Percentiles rank a stretch among this genome's conserved stretches.
These are phyloP conservation scores for Platysteira castanea DNA, from an alignment of 2,113 vertebrate genomes.

Conservation along the genomic window DNA sequence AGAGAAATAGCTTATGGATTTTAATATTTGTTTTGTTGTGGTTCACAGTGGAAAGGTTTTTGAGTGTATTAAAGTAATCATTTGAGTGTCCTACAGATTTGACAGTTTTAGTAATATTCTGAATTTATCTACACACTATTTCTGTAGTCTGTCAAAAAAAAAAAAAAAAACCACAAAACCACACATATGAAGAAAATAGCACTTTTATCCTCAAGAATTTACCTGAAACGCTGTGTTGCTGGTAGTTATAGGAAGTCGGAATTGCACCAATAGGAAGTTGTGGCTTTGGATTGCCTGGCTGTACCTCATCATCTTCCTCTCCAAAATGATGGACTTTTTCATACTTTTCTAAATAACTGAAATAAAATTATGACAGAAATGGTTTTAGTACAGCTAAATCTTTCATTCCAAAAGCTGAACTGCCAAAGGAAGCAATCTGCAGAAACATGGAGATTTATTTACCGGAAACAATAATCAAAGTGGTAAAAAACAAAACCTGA, in stretches of 20 bases:
- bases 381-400: background rate
- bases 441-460: background rate
- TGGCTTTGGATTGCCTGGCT: slow-evolving; percentile 94
- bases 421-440: background rate
- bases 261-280: slow-evolving; percentile 98
- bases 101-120: background rate
- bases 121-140: background rate
- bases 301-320: slow-evolving; percentile 96
- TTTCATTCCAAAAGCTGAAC: background rate
- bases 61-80: background rate
- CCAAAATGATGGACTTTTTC: slow-evolving; percentile 99
- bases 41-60: background rate
- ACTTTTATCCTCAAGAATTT: slow-evolving; percentile 31
- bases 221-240: slow-evolving; percentile 99
- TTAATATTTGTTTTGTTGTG: background rate
- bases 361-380: background rate
- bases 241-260: slow-evolving; percentile 98
- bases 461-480: background rate
- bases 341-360: slow-evolving; percentile 98
- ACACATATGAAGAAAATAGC: background rate
- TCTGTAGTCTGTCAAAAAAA: background rate
- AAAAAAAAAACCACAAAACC: no score
- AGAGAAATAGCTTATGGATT: background rate
- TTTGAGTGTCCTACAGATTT: background rate
- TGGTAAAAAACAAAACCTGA: background rate